Evolutionary conservation across 2,113 vertebrate species (phyloP).

Genomic region (Ellobius talpinus): DNA sequence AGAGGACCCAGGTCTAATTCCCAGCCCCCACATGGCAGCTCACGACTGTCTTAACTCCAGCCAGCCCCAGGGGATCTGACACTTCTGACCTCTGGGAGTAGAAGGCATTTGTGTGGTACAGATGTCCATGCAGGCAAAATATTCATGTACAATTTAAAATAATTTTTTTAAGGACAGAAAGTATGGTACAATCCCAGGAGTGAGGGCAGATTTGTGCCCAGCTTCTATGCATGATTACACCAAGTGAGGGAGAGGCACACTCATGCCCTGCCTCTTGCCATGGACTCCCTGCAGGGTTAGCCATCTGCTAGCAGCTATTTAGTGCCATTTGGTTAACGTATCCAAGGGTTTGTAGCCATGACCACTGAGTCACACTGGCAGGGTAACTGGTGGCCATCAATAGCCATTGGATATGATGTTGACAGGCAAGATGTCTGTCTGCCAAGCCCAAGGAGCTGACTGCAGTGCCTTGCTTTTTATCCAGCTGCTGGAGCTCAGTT

Average conservation of each 20-base stretch:
- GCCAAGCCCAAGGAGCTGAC: neutral
- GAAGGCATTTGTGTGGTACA: neutral
- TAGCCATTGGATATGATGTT: neutral
- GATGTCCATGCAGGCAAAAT: neutral
- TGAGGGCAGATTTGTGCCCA: neutral
- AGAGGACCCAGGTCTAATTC: neutral
- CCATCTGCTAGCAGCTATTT: neutral
- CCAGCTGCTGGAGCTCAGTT: neutral
- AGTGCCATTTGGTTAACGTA: neutral
- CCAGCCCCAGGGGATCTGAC: neutral
- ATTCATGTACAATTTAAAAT: neutral
- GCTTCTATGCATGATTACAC: neutral
- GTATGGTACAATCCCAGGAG: too few species aligned
- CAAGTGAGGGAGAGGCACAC: too few species aligned
- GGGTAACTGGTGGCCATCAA: neutral
- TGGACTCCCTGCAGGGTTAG: neutral
- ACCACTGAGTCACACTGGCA: rapidly evolving
- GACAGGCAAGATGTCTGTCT: neutral
- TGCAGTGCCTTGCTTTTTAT: too few species aligned
- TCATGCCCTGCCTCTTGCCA: neutral
- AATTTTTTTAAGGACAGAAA: neutral
- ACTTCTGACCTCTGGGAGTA: neutral
- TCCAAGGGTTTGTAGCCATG: neutral
- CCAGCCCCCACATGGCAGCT: neutral
- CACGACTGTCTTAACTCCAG: neutral